phyloP scores from a whole-genome alignment of 1,140 invertebrate species.

The Drosophila guanche region DNA sequence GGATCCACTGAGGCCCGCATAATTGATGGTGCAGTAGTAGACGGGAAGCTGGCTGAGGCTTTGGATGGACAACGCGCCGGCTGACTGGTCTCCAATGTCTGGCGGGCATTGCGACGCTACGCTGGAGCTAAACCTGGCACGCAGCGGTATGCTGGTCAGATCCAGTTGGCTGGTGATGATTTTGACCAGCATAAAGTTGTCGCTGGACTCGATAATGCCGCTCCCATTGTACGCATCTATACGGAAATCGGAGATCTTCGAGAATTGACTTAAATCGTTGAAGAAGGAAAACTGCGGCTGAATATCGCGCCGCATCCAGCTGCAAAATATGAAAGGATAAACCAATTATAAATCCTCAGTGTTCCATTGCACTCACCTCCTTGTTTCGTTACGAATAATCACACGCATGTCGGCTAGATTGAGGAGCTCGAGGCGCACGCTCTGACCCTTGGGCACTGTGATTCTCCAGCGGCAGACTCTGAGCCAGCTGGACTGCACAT shows the following conservation, averaged over 20 bases:
- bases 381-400: not conserved
- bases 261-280: slow-evolving; percentile 40
- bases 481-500: not conserved
- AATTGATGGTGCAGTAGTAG: slow-evolving; percentile 53
- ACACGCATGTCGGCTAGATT: slow-evolving; percentile 34
- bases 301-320: not conserved
- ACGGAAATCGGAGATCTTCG: slow-evolving; percentile 49
- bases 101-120: slow-evolving; percentile 51
- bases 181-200: slow-evolving; percentile 60
- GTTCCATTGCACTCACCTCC: slow-evolving; percentile 1
- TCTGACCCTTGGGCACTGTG: slow-evolving; percentile 86
- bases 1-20: slow-evolving; percentile 14
- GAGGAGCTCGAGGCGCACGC: slow-evolving; percentile 84
- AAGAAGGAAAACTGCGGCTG: slow-evolving; percentile 38
- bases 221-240: slow-evolving; percentile 32
- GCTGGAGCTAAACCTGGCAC: slow-evolving; percentile 47
- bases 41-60: slow-evolving; percentile 5
- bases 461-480: slow-evolving; percentile 88
- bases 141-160: slow-evolving; percentile 14
- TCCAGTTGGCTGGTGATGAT: slow-evolving; percentile 18
- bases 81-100: slow-evolving; percentile 46
- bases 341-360: no score
- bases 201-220: slow-evolving; percentile 52
- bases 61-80: slow-evolving; percentile 41
- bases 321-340: not conserved